Conservation (phyloP, 2,113 vertebrate species). For the Stegastes partitus region DNA sequence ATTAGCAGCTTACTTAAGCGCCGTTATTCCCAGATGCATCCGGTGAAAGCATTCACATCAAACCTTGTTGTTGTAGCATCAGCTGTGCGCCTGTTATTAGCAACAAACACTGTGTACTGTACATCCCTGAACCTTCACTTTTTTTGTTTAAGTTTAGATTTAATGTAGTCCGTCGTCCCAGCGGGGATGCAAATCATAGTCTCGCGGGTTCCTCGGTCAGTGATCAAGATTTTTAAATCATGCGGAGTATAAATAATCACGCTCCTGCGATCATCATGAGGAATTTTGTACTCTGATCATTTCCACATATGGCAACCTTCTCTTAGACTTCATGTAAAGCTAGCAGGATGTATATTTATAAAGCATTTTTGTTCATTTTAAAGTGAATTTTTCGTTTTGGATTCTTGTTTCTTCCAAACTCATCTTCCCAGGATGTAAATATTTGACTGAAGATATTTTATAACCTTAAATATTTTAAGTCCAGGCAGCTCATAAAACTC, state of each 20-base stretch:
- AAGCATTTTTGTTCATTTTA: no score
- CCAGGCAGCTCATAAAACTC: background rate
- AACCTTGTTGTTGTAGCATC: constrained; percentile 25
- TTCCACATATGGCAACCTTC: constrained; percentile 26
- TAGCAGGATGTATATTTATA: background rate
- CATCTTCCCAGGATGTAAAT: no score
- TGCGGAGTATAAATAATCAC: constrained; percentile 57
- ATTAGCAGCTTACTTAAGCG: constrained; percentile 28
- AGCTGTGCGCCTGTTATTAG: constrained; percentile 11
- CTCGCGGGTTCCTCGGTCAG: constrained; percentile 50
- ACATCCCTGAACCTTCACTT: constrained; percentile 26
- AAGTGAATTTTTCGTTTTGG: no score
- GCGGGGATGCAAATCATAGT: constrained; percentile 57
- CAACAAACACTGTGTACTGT: background rate
- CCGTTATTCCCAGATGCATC: constrained; percentile 39
- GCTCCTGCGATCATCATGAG: constrained; percentile 30
- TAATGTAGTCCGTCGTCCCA: constrained; percentile 46
- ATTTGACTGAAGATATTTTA: no score
- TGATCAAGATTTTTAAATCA: constrained; percentile 49
- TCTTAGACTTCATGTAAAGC: background rate
- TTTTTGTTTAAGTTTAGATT: constrained; percentile 31
- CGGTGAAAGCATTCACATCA: constrained; percentile 29
- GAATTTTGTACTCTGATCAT: constrained; percentile 17
- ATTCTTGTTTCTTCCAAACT: no score
- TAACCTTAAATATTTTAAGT: background rate